Conservation (phyloP, 92 coral and sea anemone genomes). For the Epizoanthus illoricatus region DNA sequence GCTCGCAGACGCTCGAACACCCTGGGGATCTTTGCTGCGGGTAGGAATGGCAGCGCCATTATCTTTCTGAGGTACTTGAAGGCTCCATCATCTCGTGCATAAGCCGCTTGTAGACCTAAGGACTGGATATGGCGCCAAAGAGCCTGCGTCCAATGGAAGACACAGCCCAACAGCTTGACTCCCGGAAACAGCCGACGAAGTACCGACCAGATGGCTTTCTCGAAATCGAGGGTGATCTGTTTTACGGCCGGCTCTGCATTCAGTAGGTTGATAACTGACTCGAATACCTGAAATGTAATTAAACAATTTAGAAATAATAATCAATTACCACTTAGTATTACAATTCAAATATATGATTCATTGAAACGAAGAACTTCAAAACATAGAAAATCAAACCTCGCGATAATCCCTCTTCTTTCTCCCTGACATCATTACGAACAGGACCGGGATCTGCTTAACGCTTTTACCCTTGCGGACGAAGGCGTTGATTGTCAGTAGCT, state of each 20-base stretch:
- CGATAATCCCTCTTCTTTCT: not conserved
- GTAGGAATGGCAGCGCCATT: not conserved
- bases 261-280: too few species aligned
- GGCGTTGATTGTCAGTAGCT: not conserved
- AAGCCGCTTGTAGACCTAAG: not conserved
- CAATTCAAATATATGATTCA: too few species aligned
- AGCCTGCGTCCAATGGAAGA: too few species aligned
- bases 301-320: too few species aligned
- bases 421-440: not conserved
- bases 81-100: not conserved
- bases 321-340: too few species aligned
- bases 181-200: too few species aligned
- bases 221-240: too few species aligned
- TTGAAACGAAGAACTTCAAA: too few species aligned
- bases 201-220: too few species aligned
- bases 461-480: not conserved
- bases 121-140: not conserved
- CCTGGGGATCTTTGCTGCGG: not conserved
- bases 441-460: not conserved
- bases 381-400: not conserved
- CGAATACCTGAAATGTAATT: too few species aligned
- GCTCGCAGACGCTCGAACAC: not conserved
- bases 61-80: not conserved
- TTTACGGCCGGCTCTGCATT: too few species aligned
- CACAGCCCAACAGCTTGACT: too few species aligned